These are phyloP conservation scores for Etheostoma cragini DNA, from an alignment of 2,113 vertebrate species.

Conservation along the genomic window DNA sequence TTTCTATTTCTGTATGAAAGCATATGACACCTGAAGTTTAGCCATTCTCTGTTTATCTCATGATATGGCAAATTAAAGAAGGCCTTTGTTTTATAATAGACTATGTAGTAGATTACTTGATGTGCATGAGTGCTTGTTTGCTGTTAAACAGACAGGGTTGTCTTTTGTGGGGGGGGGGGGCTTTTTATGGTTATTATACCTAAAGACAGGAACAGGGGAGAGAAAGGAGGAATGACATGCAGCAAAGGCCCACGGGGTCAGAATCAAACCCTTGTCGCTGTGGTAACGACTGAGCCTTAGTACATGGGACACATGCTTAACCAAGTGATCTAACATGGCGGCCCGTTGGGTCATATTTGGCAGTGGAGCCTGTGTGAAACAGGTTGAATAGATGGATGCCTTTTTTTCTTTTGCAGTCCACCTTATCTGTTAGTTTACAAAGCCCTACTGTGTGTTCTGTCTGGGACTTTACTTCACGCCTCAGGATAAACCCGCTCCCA, in stretches of 20 bases:
- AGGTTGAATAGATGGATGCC: neutral
- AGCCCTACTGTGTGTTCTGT: neutral
- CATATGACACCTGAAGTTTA: neutral
- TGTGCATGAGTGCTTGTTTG: neutral
- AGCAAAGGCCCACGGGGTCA: no score
- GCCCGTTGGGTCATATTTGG: neutral
- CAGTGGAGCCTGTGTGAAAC: neutral
- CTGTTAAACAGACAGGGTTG: neutral
- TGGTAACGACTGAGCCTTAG: no score
- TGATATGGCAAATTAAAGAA: neutral
- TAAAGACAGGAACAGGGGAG: no score
- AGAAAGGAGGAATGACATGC: no score
- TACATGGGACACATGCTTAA: no score
- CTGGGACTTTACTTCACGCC: neutral
- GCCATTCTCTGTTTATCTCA: neutral
- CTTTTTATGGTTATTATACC: no score
- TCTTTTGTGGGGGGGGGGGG: neutral
- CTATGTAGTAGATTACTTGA: neutral
- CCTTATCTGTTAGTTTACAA: neutral
- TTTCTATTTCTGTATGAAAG: neutral
- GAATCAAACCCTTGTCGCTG: no score
- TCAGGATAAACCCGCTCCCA: conserved; percentile 2
- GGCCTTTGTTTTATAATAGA: neutral
- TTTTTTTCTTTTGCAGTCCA: neutral
- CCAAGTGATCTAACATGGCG: no score